phyloP scores from a whole-genome alignment of 2,797 vertebrate genomes.

The Myiotriccus ornatus region DNA sequence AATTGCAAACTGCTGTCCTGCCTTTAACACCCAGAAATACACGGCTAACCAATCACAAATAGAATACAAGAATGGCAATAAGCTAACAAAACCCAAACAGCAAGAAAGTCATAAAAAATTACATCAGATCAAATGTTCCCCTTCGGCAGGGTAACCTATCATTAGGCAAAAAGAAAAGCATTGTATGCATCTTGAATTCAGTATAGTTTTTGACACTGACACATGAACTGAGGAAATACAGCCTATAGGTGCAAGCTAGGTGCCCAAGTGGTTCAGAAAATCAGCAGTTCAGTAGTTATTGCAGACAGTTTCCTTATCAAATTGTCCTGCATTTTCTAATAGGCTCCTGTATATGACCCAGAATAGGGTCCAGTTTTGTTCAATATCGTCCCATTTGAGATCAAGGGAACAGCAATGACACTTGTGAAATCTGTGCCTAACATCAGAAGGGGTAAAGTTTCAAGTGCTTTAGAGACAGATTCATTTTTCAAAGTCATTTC shows the following conservation, averaged over 20 bases:
- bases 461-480: background rate
- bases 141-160: background rate
- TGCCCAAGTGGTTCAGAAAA: background rate
- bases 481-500: background rate
- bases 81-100: background rate
- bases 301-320: background rate
- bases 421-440: background rate
- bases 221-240: background rate
- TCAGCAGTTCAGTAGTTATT: background rate
- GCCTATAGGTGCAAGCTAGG: background rate
- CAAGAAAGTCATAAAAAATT: background rate
- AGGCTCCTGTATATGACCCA: background rate
- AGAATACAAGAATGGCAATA: background rate
- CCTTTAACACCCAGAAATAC: background rate
- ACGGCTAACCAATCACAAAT: background rate
- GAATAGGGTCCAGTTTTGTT: background rate
- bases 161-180: background rate
- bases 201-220: background rate
- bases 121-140: background rate
- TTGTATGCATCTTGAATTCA: background rate
- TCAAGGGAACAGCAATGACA: background rate
- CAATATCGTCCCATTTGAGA: background rate
- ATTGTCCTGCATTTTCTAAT: background rate
- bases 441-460: background rate
- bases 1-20: background rate